A percentile compares a stretch with the other conserved stretches of the same genome.
phyloP scores from a whole-genome alignment of 2,888 invertebrate genomes.

The Eugnorisma glareosa region DNA sequence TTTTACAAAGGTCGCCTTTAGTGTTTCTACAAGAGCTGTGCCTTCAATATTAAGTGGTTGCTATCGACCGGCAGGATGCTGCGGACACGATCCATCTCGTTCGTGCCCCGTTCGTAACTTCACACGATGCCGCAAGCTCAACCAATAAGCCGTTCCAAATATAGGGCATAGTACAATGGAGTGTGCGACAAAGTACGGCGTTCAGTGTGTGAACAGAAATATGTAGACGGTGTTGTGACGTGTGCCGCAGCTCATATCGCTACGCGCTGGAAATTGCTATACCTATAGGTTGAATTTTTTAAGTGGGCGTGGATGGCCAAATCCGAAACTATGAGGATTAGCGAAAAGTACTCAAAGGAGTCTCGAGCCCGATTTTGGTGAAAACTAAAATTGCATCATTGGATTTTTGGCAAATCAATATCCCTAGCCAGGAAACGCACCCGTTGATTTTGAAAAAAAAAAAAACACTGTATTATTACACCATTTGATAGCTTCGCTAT shows the following conservation, averaged over 20 bases:
- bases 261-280: neutral
- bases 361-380: too few species aligned
- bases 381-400: too few species aligned
- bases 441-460: too few species aligned
- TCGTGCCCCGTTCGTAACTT: constrained; percentile 9
- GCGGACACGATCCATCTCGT: constrained; percentile 1
- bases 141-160: constrained; percentile 7
- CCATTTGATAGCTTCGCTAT: too few species aligned
- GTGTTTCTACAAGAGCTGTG: constrained; percentile 4
- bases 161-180: neutral
- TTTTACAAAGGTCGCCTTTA: constrained; percentile 10
- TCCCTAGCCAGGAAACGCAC: too few species aligned
- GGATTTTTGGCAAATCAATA: too few species aligned
- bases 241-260: neutral
- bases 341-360: too few species aligned
- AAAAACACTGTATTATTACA: too few species aligned
- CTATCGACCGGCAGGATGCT: constrained; percentile 24
- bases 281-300: too few species aligned
- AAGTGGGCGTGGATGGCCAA: too few species aligned
- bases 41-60: constrained; percentile 34
- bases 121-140: neutral
- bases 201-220: neutral
- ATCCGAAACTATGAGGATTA: too few species aligned
- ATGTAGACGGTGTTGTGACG: neutral
- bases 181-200: neutral